Percentiles rank a stretch among this genome's conserved stretches.
phyloP scores from a whole-genome alignment of 2,113 vertebrate species.

The Engraulis encrasicolus region DNA sequence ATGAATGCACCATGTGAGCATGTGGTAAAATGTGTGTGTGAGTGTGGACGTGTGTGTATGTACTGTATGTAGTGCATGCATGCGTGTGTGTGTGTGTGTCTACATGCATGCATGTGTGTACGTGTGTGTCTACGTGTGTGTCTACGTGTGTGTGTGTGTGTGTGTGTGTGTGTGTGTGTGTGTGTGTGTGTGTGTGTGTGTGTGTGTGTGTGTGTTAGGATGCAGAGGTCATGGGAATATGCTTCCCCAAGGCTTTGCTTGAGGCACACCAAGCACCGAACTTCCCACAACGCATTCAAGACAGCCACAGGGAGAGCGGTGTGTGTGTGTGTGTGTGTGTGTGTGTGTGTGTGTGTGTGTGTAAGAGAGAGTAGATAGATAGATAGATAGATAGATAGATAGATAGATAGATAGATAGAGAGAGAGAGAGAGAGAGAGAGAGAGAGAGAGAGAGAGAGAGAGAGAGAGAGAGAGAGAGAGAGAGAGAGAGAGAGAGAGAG shows the following conservation, averaged over 20 bases:
- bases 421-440: no score
- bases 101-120: neutral
- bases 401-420: no score
- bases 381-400: no score
- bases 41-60: slow-evolving; percentile 59
- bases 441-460: no score
- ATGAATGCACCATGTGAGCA: neutral
- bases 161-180: slow-evolving; percentile 50
- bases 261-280: slow-evolving; percentile 3
- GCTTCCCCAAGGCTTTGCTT: slow-evolving; percentile 46
- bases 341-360: neutral
- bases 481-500: no score
- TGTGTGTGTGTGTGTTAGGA: slow-evolving; percentile 24
- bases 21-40: slow-evolving; percentile 40
- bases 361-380: no score
- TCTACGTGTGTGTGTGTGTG: slow-evolving; percentile 63
- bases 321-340: slow-evolving; percentile 10
- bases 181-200: slow-evolving; percentile 63
- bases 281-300: neutral
- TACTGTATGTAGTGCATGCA: slow-evolving; percentile 63
- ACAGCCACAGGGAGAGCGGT: neutral
- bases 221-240: slow-evolving; percentile 65
- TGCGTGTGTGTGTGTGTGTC: slow-evolving; percentile 50
- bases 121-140: no score
- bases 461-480: no score